A percentile compares a stretch with the other conserved stretches of the same genome.
These are phyloP conservation scores for Actenoides lindsayi DNA, from an alignment of 2,113 vertebrate genomes.

Conservation along the genomic window DNA sequence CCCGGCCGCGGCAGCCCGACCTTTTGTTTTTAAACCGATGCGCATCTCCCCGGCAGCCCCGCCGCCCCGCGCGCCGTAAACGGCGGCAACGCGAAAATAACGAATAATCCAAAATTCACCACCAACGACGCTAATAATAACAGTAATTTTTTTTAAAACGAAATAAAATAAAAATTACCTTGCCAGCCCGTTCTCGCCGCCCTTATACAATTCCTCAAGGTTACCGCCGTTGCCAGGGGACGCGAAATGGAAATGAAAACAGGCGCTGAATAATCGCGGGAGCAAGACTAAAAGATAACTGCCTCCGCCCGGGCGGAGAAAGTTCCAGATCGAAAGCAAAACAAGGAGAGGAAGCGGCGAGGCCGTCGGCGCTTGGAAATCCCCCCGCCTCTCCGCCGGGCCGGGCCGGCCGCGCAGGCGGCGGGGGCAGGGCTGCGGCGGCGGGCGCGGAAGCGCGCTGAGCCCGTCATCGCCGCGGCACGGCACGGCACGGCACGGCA, in stretches of 20 bases:
- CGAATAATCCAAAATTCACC: background rate
- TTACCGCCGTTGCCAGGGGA: slow-evolving; percentile 74
- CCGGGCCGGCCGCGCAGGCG: slow-evolving; percentile 71
- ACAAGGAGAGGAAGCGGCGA: slow-evolving; percentile 87
- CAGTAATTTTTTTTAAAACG: background rate
- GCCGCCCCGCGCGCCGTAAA: background rate
- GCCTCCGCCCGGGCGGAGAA: slow-evolving; percentile 76
- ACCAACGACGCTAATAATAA: background rate
- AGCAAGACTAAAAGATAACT: slow-evolving; percentile 82
- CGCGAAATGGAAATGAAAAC: slow-evolving; percentile 75
- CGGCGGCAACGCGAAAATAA: slow-evolving; percentile 27
- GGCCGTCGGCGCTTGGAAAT: slow-evolving; percentile 83
- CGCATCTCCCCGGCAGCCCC: slow-evolving; percentile 23
- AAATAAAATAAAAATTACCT: slow-evolving; percentile 58
- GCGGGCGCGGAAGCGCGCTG: slow-evolving; percentile 66
- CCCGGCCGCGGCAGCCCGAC: slow-evolving; percentile 7
- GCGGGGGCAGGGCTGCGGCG: background rate
- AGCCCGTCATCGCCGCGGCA: background rate
- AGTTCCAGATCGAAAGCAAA: slow-evolving; percentile 97
- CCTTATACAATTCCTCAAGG: slow-evolving; percentile 75
- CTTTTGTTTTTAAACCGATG: slow-evolving; percentile 56
- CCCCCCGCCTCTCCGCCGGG: slow-evolving; percentile 69
- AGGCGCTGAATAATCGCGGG: slow-evolving; percentile 75
- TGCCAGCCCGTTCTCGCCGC: slow-evolving; percentile 63
- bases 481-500: background rate